Percentiles rank a stretch among this genome's conserved stretches.
These are phyloP conservation scores for Etheostoma perlongum DNA, from an alignment of 2,797 vertebrate genomes.

Conservation along the genomic window DNA sequence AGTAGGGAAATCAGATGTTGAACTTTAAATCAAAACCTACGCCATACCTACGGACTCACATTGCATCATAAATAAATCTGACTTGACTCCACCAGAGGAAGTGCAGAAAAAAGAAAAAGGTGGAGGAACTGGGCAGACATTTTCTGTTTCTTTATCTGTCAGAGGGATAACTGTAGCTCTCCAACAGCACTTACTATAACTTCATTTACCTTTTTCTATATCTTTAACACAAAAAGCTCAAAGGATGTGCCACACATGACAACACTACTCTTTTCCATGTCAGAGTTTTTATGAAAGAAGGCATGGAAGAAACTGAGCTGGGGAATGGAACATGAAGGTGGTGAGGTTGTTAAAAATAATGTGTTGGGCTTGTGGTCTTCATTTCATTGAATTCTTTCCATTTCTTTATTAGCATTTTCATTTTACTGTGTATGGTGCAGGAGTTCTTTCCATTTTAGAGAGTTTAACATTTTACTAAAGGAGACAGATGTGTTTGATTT, in stretches of 20 bases:
- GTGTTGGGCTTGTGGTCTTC: slow-evolving; percentile 48
- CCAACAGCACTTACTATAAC: slow-evolving; percentile 11
- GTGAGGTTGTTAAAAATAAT: slow-evolving; percentile 65
- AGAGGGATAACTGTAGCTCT: slow-evolving; percentile 1
- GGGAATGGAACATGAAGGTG: slow-evolving; percentile 62
- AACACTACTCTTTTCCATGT: slow-evolving; percentile 36
- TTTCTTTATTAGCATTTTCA: slow-evolving; percentile 63
- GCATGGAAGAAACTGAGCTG: slow-evolving; percentile 39
- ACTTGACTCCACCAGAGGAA: slow-evolving; percentile 3
- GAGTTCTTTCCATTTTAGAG: slow-evolving; percentile 65
- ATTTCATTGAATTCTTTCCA: slow-evolving; percentile 67
- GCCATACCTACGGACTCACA: too few relatives aligned
- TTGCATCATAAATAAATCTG: not conserved
- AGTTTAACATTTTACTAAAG: slow-evolving; percentile 37
- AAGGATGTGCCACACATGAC: slow-evolving; percentile 12
- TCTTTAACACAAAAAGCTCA: slow-evolving; percentile 13
- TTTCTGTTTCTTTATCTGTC: slow-evolving; percentile 3
- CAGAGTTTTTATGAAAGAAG: slow-evolving; percentile 49
- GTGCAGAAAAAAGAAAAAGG: not conserved
- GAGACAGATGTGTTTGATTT: slow-evolving; percentile 52
- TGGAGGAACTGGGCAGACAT: slow-evolving; percentile 7
- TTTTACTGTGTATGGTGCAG: slow-evolving; percentile 52
- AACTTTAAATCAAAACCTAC: not conserved
- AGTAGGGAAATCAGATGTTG: not conserved
- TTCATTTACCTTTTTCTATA: not conserved